Evolutionary conservation across 2,797 vertebrate species (phyloP), one percentile per base, ranked within the genome.

Genomic region (Semotilus atromaculatus): DNA sequence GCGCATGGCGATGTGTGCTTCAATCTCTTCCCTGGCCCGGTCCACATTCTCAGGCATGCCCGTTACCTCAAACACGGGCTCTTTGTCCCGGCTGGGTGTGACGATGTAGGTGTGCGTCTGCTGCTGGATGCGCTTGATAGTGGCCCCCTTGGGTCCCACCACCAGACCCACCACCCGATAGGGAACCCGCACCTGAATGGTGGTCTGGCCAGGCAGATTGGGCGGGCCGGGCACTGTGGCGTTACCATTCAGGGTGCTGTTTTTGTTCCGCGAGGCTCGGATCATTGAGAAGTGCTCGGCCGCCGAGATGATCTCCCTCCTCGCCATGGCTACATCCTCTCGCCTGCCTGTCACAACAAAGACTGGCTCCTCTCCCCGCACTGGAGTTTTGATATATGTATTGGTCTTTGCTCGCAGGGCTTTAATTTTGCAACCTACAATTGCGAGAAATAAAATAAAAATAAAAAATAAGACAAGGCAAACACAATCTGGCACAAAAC

Each of bases 261-360:
- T 98, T 91, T 99, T 99, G 93, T 98, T 98, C 75, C 98, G 92
- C 0, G 98, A 98, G 74, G 98, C 98, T 86, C 98, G 94, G 92
- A 99, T 99, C 97, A 99, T 96, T 86, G 98, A 99, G 94, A 99
- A 99, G 88, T 99, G 98, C 91, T 99, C 97, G 0, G 97, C 98
- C 0, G 98, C 98, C 0, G 98, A 98, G 94, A 99, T 98, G 94
- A 99, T 99, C 94, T 99, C 98, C 92, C 97, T 95, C 85, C 97
- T 93, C 71, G 98, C 98, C 98, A 99, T 98, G 78, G 97, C 98
- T 88, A 99, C 98, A 71, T 99, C 98, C 93, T 99, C 98, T 91
- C 98, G 96, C 91, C 98, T 94, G 90, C 98, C 98, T 5, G 98
- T 99, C 93, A 99, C 97, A 92, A 99, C 97, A 88, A 99, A 99